Evolutionary conservation across 2,888 invertebrate species (phyloP).

Genomic region (Ophion obscuratus): DNA sequence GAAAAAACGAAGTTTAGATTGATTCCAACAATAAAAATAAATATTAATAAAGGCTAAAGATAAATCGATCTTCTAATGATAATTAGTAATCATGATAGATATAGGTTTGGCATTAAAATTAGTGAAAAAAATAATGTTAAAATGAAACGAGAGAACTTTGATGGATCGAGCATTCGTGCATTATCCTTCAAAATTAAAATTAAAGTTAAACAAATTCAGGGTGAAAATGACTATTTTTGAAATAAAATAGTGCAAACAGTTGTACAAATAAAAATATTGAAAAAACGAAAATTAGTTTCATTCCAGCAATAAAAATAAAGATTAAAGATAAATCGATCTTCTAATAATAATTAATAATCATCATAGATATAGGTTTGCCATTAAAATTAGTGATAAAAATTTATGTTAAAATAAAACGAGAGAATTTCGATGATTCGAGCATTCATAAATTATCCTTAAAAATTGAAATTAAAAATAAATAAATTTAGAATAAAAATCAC

Average conservation of each 20-base stretch:
- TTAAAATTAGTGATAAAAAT: neutral
- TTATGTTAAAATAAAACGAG: neutral
- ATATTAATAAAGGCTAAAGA: neutral
- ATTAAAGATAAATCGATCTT: neutral
- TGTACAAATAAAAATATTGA: neutral
- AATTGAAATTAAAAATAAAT: neutral
- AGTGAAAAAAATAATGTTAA: neutral
- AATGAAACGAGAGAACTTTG: neutral
- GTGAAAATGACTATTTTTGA: neutral
- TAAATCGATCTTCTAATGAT: neutral
- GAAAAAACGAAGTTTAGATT: neutral
- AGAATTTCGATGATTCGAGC: neutral
- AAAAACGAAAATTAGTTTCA: neutral
- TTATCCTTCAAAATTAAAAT: neutral
- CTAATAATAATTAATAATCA: neutral
- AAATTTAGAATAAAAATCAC: neutral
- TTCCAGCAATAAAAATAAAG: neutral
- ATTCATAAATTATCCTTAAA: neutral
- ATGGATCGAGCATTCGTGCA: too few species aligned
- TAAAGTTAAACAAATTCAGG: neutral
- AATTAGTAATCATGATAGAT: too few species aligned
- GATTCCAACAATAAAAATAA: neutral
- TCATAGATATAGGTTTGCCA: too few species aligned
- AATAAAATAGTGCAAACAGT: neutral
- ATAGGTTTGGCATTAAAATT: too few species aligned